Percentiles rank a stretch among this genome's conserved stretches.
These are phyloP conservation scores for Drosophila leontia DNA, from an alignment of 1,140 invertebrate species.

Conservation along the genomic window DNA sequence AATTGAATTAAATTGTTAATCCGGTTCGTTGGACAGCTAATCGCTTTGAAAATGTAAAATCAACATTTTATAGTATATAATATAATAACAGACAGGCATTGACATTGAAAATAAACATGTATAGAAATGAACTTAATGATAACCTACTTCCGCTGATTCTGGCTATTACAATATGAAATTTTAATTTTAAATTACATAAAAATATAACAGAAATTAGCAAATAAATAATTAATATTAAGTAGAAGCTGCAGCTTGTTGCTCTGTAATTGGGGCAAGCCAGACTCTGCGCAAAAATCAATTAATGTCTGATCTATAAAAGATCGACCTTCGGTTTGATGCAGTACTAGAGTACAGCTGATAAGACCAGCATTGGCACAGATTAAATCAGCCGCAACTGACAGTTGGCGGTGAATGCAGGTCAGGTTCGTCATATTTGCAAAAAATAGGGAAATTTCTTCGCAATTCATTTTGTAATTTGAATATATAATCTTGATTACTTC, in stretches of 20 bases:
- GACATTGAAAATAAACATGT: constrained; percentile 8
- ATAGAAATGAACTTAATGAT: not conserved
- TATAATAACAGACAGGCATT: not conserved
- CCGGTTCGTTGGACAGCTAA: not conserved
- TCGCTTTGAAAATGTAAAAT: not conserved
- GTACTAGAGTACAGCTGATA: constrained; percentile 4
- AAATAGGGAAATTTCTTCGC: not conserved
- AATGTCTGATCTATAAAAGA: not conserved
- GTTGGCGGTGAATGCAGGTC: constrained; percentile 28
- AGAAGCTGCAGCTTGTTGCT: no score
- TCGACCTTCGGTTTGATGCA: not conserved
- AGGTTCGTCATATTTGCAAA: constrained; percentile 9
- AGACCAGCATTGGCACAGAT: constrained; percentile 38
- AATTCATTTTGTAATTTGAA: not conserved
- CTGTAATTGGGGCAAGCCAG: not conserved
- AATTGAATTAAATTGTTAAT: not conserved
- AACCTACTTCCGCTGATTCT: constrained; percentile 1
- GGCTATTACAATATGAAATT: not conserved
- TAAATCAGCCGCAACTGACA: not conserved
- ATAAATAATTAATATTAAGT: no score
- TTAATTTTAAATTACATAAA: not conserved
- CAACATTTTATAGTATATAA: not conserved
- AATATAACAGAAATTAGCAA: not conserved
- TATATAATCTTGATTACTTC: not conserved
- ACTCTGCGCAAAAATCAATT: not conserved